A percentile compares a stretch with the other conserved stretches of the same genome.
Conservation (phyloP, 2,113 vertebrate species). For the Paratilapia polleni region DNA sequence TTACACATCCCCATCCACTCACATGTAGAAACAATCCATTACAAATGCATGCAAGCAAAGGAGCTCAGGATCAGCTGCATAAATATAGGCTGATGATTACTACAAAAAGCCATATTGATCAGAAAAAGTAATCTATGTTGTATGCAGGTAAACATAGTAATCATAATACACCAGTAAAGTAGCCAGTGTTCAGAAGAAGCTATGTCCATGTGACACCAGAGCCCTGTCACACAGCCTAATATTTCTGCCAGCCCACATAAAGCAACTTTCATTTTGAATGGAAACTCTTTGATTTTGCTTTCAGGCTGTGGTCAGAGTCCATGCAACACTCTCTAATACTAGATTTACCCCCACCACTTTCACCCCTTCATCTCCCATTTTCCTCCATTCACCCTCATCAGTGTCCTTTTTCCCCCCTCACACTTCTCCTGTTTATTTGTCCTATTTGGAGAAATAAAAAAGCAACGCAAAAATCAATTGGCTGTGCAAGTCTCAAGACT, state of each 20-base stretch:
- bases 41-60: constrained; percentile 29
- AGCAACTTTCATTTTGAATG: constrained; percentile 63
- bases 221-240: constrained; percentile 31
- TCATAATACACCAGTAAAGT: background rate
- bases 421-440: constrained; percentile 66
- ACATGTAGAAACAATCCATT: constrained; percentile 62
- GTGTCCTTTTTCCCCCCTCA: background rate
- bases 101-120: background rate
- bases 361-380: background rate
- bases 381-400: constrained; percentile 6
- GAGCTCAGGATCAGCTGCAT: constrained; percentile 2
- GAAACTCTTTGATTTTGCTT: constrained; percentile 60
- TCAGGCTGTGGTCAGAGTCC: constrained; percentile 54
- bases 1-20: constrained; percentile 60
- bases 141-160: background rate
- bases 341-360: constrained; percentile 43
- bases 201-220: constrained; percentile 41
- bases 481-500: constrained; percentile 77
- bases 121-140: background rate
- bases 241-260: constrained; percentile 58
- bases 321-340: constrained; percentile 50
- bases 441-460: constrained; percentile 65
- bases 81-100: background rate
- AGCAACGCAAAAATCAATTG: constrained; percentile 73
- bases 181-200: background rate